Evolutionary conservation across 2,797 vertebrate species (phyloP), one percentile per base, ranked within the genome.

Genomic region (Hipposideros larvatus): DNA sequence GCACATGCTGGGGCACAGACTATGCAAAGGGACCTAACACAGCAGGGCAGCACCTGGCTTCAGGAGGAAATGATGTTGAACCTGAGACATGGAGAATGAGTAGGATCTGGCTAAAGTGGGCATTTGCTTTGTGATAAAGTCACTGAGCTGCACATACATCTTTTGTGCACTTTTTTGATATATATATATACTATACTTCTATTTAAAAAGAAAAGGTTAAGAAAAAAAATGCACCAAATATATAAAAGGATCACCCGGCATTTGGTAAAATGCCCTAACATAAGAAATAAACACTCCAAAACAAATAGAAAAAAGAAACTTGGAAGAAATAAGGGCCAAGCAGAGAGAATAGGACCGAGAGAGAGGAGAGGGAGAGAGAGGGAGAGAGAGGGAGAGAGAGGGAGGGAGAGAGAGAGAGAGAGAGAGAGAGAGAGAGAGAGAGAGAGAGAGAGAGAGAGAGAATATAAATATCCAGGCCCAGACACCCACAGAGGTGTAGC

Each of bases 211-310:
- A n/a, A 53, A 92, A 71, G 41, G 66, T 63, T 37, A 37, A 55
- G 71, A 9, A 84, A 68, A 91, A 88, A 83, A 59, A 41, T 51
- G 41, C 18, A 63, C 59, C 63, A 55, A 22, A 91, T 91, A 41
- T 63, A 51, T 59, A 87, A 74, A 96, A 96, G n/a, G 37, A 68
- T 82, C 22, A 37, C 15, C 11, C 70, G 82, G 88, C 18, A 46
- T 78, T 82, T 88, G 63, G 88, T 53, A 87, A 96, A 89, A 83
- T 59, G 37, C 83, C 71, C 46, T 73, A 70, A 83, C 11, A 4
- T 74, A 74, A 61, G 24, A 83, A n/a, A 79, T 1, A 94, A 34
- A 37, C 0, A 80, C 77, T 73, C 43, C 31, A 57, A 86, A 91
- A 92, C 28, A 46, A 77, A 61, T 1, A 66, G 51, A 82, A 57